These are phyloP conservation scores for Heliothis subflexa DNA, from an alignment of 1,140 invertebrate species.

Conservation along the genomic window DNA sequence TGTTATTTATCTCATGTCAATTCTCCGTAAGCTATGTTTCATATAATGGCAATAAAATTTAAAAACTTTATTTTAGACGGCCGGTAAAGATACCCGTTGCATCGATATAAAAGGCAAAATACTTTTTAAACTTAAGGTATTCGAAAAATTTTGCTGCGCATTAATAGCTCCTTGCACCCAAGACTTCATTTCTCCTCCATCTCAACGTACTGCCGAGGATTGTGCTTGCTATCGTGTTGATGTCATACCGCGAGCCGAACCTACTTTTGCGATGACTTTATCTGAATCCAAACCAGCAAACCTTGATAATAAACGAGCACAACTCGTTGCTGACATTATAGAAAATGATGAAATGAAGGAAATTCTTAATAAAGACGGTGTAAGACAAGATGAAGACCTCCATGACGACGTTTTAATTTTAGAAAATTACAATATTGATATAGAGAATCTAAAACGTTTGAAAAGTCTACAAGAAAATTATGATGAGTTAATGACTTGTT, in stretches of 20 bases:
- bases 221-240: conserved; percentile 73
- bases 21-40: background rate
- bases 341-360: conserved; percentile 80
- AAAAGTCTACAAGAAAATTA: conserved; percentile 78
- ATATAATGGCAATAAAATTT: background rate
- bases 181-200: conserved; percentile 45
- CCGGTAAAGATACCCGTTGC: conserved; percentile 73
- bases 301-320: conserved; percentile 74
- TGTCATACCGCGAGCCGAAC: conserved; percentile 62
- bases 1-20: conserved; percentile 16
- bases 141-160: conserved; percentile 78
- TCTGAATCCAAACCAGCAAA: conserved; percentile 56
- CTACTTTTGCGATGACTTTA: conserved; percentile 64
- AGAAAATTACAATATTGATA: conserved; percentile 67
- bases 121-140: conserved; percentile 78
- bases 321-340: conserved; percentile 80
- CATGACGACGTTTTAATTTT: conserved; percentile 54
- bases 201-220: conserved; percentile 43
- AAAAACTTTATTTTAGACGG: conserved; percentile 63
- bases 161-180: conserved; percentile 76
- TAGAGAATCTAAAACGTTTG: conserved; percentile 71
- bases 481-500: conserved; percentile 72
- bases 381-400: conserved; percentile 56
- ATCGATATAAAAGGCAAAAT: conserved; percentile 80
- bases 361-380: conserved; percentile 70